Evolutionary conservation across 2,113 vertebrate genomes (phyloP).

Genomic region (Nothobranchius kuhntae): DNA sequence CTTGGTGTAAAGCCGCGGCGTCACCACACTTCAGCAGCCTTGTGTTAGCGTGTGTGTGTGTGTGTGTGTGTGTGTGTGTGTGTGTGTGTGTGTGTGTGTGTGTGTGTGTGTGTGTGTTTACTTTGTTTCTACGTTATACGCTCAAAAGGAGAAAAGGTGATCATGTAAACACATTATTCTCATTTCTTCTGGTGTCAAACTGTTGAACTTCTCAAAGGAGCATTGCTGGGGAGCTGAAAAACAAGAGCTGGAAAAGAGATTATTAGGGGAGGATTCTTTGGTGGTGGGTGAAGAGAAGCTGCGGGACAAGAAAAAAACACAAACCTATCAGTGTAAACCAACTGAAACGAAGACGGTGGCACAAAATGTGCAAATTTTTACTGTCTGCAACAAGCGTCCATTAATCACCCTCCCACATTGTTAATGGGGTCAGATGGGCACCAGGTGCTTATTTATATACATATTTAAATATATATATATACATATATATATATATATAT

Average conservation of each 20-base stretch:
- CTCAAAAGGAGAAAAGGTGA: conserved; percentile 25
- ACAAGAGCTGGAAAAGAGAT: conserved; percentile 6
- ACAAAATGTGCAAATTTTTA: too few relatives aligned
- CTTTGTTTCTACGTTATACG: conserved; percentile 8
- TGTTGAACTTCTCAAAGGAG: conserved; percentile 13
- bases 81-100: too few relatives aligned
- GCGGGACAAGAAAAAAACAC: neutral
- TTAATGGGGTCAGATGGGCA: too few relatives aligned
- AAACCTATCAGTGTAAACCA: too few relatives aligned
- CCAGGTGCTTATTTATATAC: too few relatives aligned
- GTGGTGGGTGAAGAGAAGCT: neutral
- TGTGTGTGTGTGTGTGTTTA: too few relatives aligned
- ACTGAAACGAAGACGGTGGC: too few relatives aligned
- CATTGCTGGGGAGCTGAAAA: neutral
- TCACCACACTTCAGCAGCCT: neutral
- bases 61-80: too few relatives aligned
- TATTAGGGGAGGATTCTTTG: neutral
- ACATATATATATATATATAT: too few relatives aligned
- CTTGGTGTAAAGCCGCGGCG: conserved; percentile 8
- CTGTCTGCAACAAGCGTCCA: too few relatives aligned
- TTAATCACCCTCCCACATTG: too few relatives aligned
- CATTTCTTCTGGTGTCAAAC: conserved; percentile 28
- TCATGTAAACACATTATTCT: conserved; percentile 50
- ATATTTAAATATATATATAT: too few relatives aligned
- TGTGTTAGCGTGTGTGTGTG: conserved; percentile 21